A percentile compares a stretch with the other conserved stretches of the same genome.
phyloP scores from a whole-genome alignment of 2,113 vertebrate genomes.

The Neomonachus schauinslandi region DNA sequence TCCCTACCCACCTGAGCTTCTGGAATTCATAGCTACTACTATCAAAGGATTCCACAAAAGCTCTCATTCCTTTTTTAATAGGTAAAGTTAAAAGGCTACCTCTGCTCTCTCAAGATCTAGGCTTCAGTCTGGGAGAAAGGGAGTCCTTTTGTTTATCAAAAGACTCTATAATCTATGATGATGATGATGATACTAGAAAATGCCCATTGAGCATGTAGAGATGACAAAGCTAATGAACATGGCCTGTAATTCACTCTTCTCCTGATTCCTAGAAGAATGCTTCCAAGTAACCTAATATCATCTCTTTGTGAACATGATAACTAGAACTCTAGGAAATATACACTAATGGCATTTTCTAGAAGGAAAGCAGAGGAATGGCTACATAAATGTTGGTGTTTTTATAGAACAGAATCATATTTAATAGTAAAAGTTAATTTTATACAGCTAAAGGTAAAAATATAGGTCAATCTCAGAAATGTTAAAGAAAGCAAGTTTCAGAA shows the following conservation, averaged over 20 bases:
- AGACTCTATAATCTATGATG: not conserved
- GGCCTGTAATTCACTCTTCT: not conserved
- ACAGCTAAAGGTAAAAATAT: not conserved
- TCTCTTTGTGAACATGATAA: not conserved
- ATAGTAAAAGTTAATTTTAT: not conserved
- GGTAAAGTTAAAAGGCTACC: not conserved
- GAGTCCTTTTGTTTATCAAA: not conserved
- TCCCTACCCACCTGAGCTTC: not conserved
- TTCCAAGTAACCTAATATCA: not conserved
- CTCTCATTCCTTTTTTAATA: not conserved
- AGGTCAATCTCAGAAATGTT: not conserved
- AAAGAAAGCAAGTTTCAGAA: not conserved
- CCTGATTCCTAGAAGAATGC: not conserved
- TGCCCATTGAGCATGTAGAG: not conserved
- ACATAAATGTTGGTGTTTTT: not conserved
- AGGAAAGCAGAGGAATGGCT: not conserved
- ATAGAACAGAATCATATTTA: not conserved
- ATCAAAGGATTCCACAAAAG: not conserved
- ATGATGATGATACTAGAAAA: not conserved
- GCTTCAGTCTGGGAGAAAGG: not conserved
- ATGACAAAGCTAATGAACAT: not conserved
- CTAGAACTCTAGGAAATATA: not conserved
- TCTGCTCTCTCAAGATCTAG: not conserved
- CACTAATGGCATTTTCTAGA: not conserved
- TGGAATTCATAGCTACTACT: not conserved